Base-by-base conservation (phyloP, 92 coral and sea anemone genomes). In the Virgularia gustaviana region DNA sequence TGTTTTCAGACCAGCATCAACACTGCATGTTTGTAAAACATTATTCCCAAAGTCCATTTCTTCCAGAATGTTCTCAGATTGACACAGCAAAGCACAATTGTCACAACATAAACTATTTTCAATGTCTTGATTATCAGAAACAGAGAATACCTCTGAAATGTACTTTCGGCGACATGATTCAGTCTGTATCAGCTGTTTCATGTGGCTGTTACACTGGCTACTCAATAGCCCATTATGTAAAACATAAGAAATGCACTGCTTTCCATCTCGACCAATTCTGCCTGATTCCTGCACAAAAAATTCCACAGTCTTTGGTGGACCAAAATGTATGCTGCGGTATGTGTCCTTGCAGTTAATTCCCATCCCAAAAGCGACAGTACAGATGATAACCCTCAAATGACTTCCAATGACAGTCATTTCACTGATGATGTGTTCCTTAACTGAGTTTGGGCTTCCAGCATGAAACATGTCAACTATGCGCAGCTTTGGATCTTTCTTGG, bases 391-490 rank as follows among this genome's bases (percentile, higher is more conserved):
- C 33, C 63, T 22, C 13, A 56, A 37, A 22, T 56, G 24, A 56
- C 63, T 56, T 27, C 32, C 63, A n/a, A 56, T 27, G 32, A 34
- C 35, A 56, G 29, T 24, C 63, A 56, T 56, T 56, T 56, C 63
- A 8, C 12, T 16, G 13, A 56, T 56, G 24, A 56, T 56, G 32
- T 56, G 63, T 56, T 56, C 63, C 63, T 56, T 56, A 1, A 0
- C 63, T 2, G 63, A 56, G 13, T 22, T 56, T 56, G 63, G 63
- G 63, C 63, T 56, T 56, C 63, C 63, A 56, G 63, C 63, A 6
- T 56, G 63, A 56, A 56, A 56, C 63, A 56, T 56, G 33, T 56
- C 63, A 19, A 56, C 63, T 27, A 56, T 22, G 27, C 63, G 35
- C 63, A 2, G 27, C 32, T 16, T 56, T 34, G 63, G 63, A 22